A percentile compares a stretch with the other conserved stretches of the same genome.
Conservation (phyloP, 2,888 invertebrate genomes). For the Phasia obesa region DNA sequence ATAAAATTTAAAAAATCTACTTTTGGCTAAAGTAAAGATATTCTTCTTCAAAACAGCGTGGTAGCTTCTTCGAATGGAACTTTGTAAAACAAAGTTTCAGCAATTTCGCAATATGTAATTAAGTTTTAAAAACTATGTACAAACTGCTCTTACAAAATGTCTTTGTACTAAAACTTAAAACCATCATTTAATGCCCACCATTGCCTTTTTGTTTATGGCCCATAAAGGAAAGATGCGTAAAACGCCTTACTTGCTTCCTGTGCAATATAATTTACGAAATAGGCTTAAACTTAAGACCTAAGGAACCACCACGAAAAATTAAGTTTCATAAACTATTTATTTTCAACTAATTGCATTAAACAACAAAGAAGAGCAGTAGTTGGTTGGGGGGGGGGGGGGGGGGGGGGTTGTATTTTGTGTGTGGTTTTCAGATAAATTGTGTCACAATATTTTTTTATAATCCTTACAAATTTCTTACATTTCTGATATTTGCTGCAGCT, state of each 20-base stretch:
- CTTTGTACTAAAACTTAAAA: constrained; percentile 35
- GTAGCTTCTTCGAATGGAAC: not conserved
- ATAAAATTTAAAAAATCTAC: not conserved
- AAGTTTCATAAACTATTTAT: constrained; percentile 64
- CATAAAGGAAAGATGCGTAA: constrained; percentile 46
- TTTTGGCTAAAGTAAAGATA: too few relatives aligned
- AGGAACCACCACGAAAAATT: constrained; percentile 35
- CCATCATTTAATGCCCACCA: constrained; percentile 33
- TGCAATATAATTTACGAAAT: constrained; percentile 62
- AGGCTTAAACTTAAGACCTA: constrained; percentile 54
- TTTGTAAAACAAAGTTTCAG: not conserved
- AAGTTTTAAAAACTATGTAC: constrained; percentile 30
- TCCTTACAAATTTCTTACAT: not conserved
- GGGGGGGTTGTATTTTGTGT: too few relatives aligned
- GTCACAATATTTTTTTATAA: not conserved
- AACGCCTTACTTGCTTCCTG: constrained; percentile 24
- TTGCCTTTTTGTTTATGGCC: constrained; percentile 38
- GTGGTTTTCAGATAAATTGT: not conserved
- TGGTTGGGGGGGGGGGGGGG: not conserved
- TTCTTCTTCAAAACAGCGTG: too few relatives aligned
- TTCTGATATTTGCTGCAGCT: not conserved
- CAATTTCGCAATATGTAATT: constrained; percentile 27
- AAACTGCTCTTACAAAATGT: not conserved
- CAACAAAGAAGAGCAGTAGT: not conserved
- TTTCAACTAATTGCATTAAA: constrained; percentile 68